Conservation (phyloP, 2,888 invertebrate species). For the Hydriomena furcata region DNA sequence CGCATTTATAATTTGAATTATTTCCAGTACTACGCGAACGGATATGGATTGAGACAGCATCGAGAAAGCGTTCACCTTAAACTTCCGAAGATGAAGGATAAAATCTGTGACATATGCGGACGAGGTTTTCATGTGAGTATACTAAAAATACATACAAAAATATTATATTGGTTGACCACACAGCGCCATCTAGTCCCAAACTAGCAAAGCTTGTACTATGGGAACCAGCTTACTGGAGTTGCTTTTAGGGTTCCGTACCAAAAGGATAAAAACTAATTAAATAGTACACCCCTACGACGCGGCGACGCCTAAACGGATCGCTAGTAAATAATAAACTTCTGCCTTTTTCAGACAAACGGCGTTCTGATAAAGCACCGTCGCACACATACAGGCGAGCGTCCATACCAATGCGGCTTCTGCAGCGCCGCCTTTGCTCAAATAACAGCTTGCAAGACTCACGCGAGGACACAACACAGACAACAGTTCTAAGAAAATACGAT, state of each 20-base stretch:
- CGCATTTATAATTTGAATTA: no score
- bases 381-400: conserved; percentile 63
- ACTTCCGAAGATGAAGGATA: conserved; percentile 53
- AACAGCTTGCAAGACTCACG: conserved; percentile 36
- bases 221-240: no score
- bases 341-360: conserved; percentile 55
- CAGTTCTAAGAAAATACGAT: neutral
- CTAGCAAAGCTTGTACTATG: no score
- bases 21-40: conserved; percentile 59
- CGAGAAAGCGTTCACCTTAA: conserved; percentile 60
- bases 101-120: conserved; percentile 65
- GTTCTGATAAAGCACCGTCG: conserved; percentile 58
- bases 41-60: conserved; percentile 53
- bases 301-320: no score
- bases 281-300: no score
- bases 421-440: conserved; percentile 58
- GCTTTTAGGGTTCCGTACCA: no score
- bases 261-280: no score
- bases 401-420: conserved; percentile 53
- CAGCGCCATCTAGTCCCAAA: no score
- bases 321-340: neutral
- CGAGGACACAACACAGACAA: conserved; percentile 30
- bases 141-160: no score
- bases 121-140: conserved; percentile 44
- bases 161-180: no score